phyloP scores from a whole-genome alignment of 53 echinoderm and acorn worm species.

The Patiria pectinifera region DNA sequence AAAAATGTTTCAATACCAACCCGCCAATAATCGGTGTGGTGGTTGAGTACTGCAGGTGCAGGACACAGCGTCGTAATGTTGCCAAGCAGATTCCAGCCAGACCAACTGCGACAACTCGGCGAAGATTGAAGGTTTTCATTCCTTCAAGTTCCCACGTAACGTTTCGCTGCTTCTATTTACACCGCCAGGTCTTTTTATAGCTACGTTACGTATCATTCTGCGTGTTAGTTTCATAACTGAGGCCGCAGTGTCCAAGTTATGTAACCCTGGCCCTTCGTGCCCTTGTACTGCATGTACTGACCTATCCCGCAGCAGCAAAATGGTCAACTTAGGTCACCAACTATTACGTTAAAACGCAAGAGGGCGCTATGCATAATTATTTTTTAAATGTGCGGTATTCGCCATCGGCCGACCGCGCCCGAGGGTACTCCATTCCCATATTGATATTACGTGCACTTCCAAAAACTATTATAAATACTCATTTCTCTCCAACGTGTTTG shows the following conservation, averaged over 20 bases:
- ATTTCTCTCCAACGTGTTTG: too few species aligned
- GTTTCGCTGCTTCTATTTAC: background rate
- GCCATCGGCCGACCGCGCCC: too few species aligned
- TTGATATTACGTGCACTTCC: too few species aligned
- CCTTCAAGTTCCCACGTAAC: background rate
- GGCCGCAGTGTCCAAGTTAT: background rate
- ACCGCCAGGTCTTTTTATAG: background rate
- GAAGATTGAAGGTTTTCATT: conserved; percentile 18
- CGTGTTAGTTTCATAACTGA: background rate
- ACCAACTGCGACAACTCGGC: conserved; percentile 3
- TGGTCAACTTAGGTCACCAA: too few species aligned
- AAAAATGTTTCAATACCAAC: background rate
- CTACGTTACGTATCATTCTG: background rate
- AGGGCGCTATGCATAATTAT: too few species aligned
- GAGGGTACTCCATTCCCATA: too few species aligned
- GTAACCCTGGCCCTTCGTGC: too few species aligned
- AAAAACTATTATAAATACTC: too few species aligned
- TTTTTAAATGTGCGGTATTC: too few species aligned
- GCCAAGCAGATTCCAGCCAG: conserved; percentile 12
- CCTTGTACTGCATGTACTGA: too few species aligned
- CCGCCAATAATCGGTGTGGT: background rate
- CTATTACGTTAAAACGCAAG: too few species aligned
- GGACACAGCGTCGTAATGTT: conserved; percentile 1
- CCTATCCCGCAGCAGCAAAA: too few species aligned
- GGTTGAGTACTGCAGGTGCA: background rate